A percentile compares a stretch with the other conserved stretches of the same genome.
These are phyloP conservation scores for Gastracanthus pulcherrimus DNA, from an alignment of 2,888 invertebrate genomes.

Conservation along the genomic window DNA sequence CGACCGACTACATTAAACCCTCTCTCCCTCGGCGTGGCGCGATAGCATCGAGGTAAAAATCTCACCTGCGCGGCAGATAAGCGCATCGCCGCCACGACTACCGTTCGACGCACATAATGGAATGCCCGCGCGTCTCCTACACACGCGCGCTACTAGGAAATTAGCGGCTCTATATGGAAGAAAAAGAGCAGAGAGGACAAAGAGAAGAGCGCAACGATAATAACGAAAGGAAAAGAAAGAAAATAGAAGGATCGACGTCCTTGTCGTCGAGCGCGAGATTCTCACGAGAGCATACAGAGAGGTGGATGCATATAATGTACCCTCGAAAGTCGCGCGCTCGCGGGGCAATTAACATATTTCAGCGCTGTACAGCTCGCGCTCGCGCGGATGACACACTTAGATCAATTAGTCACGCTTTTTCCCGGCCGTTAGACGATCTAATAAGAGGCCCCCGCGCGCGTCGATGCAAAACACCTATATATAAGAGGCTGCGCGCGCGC, in stretches of 20 bases:
- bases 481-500: background rate
- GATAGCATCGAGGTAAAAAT: background rate
- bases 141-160: constrained; percentile 32
- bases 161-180: background rate
- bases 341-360: constrained; percentile 41
- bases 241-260: background rate
- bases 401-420: constrained; percentile 49
- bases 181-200: background rate
- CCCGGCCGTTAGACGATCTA: constrained; percentile 39
- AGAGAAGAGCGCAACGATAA: too few relatives aligned
- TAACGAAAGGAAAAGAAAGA: background rate
- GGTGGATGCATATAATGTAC: background rate
- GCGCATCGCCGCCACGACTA: constrained; percentile 5
- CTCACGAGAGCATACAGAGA: too few relatives aligned
- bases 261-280: background rate
- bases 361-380: background rate
- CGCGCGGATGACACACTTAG: constrained; percentile 46
- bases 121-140: background rate
- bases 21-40: background rate
- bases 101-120: constrained; percentile 25
- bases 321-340: constrained; percentile 18
- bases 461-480: constrained; percentile 48
- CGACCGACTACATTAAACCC: background rate
- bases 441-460: constrained; percentile 46
- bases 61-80: background rate